Evolutionary conservation across 2,888 invertebrate species (phyloP), one percentile per base, ranked within the genome.

Genomic region (Melitaea athalia): DNA sequence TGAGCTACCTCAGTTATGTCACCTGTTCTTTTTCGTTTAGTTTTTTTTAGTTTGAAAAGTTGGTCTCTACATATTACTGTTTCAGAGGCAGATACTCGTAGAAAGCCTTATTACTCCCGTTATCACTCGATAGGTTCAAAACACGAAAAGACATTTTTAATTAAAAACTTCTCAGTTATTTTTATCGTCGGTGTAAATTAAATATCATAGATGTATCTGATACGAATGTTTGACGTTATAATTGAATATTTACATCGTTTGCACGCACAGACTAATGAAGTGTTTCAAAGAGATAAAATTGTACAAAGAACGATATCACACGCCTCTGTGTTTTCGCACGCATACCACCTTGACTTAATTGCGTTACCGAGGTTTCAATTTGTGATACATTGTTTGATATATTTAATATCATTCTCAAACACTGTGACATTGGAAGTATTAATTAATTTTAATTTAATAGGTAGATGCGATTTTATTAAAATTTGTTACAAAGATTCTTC

Each of bases 271-370:
- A 50, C 38, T 60, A 61, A 60, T 67, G 47, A 63, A 67, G 62
- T 67, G 47, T 45, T 57, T 66, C 50, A 63, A 61, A 59, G 45
- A 64, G 38, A 31, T 43, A 66, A 42, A 59, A 53, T 69, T 52
- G 50, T 72, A 73, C 73, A 77, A 76, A 74, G 74, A 73, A 70
- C 70, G 73, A 68, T 79, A 75, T 84, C 84, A 77, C 83, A 81
- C 82, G 80, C 75, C 67, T 72, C 68, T 76, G 74, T 83, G 79
- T 81, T 70, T 84, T 86, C 84, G 74, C 85, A 85, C 81, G 82
- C 55, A 80, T 80, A 80, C 81, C 79, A 75, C 75, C 75, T 76
- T 78, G 78, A 78, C 72, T 75, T 76, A 70, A 71, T 72, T 72
- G 69, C 64, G 60, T 63, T 64, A 59, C 42, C 61, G 38, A 47